Conservation (phyloP, 2,888 invertebrate genomes). For the Platynereis dumerilii region DNA sequence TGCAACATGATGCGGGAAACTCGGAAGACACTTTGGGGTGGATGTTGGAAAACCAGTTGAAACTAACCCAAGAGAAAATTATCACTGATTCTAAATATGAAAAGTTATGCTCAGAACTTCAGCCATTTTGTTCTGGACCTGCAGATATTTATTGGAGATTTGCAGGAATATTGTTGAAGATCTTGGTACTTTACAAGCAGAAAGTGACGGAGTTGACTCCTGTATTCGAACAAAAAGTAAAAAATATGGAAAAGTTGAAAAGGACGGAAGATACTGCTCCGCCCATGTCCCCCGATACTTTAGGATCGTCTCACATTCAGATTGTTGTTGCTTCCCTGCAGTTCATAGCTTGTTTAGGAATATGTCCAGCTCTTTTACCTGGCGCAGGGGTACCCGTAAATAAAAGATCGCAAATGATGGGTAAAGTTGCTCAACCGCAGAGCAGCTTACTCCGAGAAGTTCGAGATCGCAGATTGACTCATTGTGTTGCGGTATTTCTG, state of each 20-base stretch:
- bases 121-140: neutral
- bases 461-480: constrained; percentile 35
- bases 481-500: constrained; percentile 41
- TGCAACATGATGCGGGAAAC: no score
- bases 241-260: neutral
- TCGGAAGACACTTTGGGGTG: no score
- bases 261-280: constrained; percentile 32
- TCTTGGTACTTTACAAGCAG: constrained; percentile 18
- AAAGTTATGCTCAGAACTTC: constrained; percentile 22
- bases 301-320: constrained; percentile 75
- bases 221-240: constrained; percentile 5
- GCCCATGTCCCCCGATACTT: constrained; percentile 47
- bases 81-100: constrained; percentile 19
- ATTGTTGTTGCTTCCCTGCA: constrained; percentile 71
- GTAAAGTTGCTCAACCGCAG: constrained; percentile 41
- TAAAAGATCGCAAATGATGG: constrained; percentile 61
- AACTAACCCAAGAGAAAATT: constrained; percentile 20
- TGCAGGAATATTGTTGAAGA: constrained; percentile 38
- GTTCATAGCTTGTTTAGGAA: constrained; percentile 72
- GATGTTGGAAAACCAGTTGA: constrained; percentile 25
- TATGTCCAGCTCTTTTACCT: constrained; percentile 72
- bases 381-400: constrained; percentile 70
- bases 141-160: constrained; percentile 38
- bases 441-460: constrained; percentile 21
- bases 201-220: constrained; percentile 29